phyloP scores from a whole-genome alignment of 2,113 vertebrate genomes.

The Ia io region DNA sequence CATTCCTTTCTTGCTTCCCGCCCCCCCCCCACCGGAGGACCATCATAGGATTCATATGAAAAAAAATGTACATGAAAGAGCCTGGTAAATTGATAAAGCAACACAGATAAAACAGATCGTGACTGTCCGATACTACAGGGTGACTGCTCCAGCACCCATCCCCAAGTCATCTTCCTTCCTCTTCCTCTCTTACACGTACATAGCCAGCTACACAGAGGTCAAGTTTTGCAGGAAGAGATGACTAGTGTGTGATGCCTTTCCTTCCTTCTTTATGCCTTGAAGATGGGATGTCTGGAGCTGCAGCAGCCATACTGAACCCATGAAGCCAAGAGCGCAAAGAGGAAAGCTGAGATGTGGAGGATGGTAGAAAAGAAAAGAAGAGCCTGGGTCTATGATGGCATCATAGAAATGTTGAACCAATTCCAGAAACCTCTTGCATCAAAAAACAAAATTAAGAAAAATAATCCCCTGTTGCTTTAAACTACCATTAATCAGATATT shows the following conservation, averaged over 20 bases:
- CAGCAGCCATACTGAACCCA: not conserved
- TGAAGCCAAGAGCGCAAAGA: not conserved
- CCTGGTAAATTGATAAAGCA: not conserved
- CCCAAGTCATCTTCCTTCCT: not conserved
- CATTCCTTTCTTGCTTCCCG: not conserved
- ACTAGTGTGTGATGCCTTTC: not conserved
- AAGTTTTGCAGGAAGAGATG: not conserved
- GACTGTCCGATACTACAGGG: not conserved
- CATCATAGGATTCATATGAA: not conserved
- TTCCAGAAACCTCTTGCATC: not conserved
- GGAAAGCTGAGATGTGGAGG: not conserved
- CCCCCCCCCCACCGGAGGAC: not conserved
- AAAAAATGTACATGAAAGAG: not conserved
- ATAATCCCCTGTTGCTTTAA: not conserved
- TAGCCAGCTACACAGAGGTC: not conserved
- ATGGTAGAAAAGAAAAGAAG: not conserved
- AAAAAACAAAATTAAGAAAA: not conserved
- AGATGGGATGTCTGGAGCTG: not conserved
- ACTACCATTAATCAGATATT: not conserved
- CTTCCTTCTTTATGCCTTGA: not conserved
- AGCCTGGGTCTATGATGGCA: not conserved
- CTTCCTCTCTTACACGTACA: not conserved
- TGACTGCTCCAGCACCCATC: not conserved
- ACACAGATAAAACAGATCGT: not conserved
- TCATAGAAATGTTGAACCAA: not conserved